Evolutionary conservation across 2,888 invertebrate genomes (phyloP).

Genomic region (Acrocera orbiculus): DNA sequence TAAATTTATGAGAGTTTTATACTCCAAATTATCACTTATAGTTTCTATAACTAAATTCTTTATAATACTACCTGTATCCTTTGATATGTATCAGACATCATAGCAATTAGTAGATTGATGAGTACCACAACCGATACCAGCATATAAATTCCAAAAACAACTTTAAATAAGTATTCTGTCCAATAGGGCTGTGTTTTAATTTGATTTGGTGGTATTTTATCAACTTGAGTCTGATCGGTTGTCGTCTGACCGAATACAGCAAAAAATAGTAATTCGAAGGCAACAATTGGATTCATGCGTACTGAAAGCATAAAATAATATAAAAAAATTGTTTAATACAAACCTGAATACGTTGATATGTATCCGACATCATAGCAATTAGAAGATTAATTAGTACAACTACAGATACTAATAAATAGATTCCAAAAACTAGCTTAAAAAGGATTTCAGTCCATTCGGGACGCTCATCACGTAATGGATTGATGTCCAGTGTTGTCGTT

Average conservation of each 20-base stretch:
- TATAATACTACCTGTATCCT: constrained; percentile 71
- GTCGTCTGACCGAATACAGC: constrained; percentile 93
- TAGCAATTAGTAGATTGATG: constrained; percentile 98
- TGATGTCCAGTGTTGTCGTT: constrained; percentile 69
- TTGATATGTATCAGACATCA: constrained; percentile 99
- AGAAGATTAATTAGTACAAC: constrained; percentile 96
- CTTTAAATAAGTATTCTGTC: constrained; percentile 76
- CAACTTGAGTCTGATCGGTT: constrained; percentile 58
- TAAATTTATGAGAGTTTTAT: background rate
- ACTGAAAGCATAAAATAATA: constrained; percentile 45
- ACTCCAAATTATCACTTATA: background rate
- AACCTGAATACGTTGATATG: constrained; percentile 98
- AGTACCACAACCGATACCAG: constrained; percentile 97
- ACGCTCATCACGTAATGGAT: constrained; percentile 49
- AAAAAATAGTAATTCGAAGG: constrained; percentile 97
- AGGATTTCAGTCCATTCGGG: constrained; percentile 71
- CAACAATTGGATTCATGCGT: constrained; percentile 76
- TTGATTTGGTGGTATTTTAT: constrained; percentile 35
- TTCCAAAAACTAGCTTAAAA: constrained; percentile 84
- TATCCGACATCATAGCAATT: constrained; percentile 99
- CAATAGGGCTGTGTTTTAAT: constrained; percentile 51
- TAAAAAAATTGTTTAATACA: constrained; percentile 30
- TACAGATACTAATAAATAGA: constrained; percentile 95
- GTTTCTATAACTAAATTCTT: too few relatives aligned
- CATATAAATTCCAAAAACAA: constrained; percentile 88